These are phyloP conservation scores for Panzeria rudis DNA, from an alignment of 2,888 invertebrate species.

Conservation along the genomic window DNA sequence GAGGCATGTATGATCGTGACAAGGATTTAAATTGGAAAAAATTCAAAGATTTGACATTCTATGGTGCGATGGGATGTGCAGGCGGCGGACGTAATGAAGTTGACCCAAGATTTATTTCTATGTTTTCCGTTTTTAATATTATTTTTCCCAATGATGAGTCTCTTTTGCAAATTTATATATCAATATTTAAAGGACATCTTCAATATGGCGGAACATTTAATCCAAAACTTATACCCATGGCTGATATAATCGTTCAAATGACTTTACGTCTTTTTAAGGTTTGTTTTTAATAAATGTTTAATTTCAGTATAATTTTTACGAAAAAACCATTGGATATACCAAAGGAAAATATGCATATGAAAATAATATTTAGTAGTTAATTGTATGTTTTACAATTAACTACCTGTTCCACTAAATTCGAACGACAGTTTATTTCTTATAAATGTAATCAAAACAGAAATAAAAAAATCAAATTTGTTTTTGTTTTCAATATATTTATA, in stretches of 20 bases:
- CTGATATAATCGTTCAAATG: slow-evolving; percentile 89
- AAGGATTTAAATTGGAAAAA: slow-evolving; percentile 96
- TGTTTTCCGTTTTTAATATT: slow-evolving; percentile 94
- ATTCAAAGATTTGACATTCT: slow-evolving; percentile 90
- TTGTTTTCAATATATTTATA: too few relatives aligned
- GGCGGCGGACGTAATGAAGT: slow-evolving; percentile 96
- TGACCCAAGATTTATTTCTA: slow-evolving; percentile 95
- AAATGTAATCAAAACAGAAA: too few relatives aligned
- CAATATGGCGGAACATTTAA: slow-evolving; percentile 85
- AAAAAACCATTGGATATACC: too few relatives aligned
- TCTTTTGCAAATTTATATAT: slow-evolving; percentile 91
- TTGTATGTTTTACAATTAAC: too few relatives aligned
- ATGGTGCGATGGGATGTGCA: slow-evolving; percentile 93
- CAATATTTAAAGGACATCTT: slow-evolving; percentile 92
- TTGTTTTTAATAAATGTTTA: slow-evolving; percentile 53
- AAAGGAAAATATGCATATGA: too few relatives aligned
- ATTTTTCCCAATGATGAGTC: slow-evolving; percentile 92
- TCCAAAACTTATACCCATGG: slow-evolving; percentile 87
- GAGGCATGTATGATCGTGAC: slow-evolving; percentile 94
- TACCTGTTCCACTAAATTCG: too few relatives aligned
- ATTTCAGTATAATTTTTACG: background rate
- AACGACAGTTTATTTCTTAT: too few relatives aligned
- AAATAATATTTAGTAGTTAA: too few relatives aligned
- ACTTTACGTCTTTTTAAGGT: slow-evolving; percentile 93
- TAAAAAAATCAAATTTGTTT: too few relatives aligned